Evolutionary conservation across 1,140 invertebrate species (phyloP).

Genomic region (Hirudo medicinalis): DNA sequence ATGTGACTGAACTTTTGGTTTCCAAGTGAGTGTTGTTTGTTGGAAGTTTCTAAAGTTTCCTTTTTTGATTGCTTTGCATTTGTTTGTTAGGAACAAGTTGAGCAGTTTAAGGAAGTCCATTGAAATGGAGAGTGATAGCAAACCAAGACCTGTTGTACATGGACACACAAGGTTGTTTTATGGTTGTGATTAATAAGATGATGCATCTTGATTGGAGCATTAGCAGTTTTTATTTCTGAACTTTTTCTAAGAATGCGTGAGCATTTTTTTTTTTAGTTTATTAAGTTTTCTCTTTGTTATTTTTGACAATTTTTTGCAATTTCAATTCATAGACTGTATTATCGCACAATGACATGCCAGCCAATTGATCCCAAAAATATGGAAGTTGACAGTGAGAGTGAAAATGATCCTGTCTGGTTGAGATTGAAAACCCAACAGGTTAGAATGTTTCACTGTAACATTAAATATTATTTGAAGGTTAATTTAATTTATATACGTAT

Average conservation of each 20-base stretch:
- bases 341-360: conserved; percentile 79
- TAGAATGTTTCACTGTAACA: conserved; percentile 23
- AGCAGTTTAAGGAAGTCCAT: background rate
- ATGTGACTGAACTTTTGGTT: conserved; percentile 74
- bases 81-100: background rate
- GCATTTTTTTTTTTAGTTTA: background rate
- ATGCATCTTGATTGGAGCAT: background rate
- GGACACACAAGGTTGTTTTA: conserved; percentile 7
- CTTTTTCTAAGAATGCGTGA: background rate
- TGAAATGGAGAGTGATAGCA: conserved; percentile 1
- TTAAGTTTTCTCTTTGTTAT: conserved; percentile 17
- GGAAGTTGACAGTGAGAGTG: conserved; percentile 81
- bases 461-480: background rate
- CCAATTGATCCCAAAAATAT: conserved; percentile 86
- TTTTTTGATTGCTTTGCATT: background rate
- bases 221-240: conserved; percentile 3
- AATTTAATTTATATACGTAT: conserved; percentile 3
- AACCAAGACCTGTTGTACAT: conserved; percentile 16
- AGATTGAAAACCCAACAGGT: conserved; percentile 64
- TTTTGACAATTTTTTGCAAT: too few species aligned
- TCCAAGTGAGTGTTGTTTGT: conserved; percentile 45
- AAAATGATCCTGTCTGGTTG: conserved; percentile 85
- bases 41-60: background rate
- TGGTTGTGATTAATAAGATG: background rate
- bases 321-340: conserved; percentile 58